Conservation (phyloP, 2,797 vertebrate species). For the Gallinago nigripennis region DNA sequence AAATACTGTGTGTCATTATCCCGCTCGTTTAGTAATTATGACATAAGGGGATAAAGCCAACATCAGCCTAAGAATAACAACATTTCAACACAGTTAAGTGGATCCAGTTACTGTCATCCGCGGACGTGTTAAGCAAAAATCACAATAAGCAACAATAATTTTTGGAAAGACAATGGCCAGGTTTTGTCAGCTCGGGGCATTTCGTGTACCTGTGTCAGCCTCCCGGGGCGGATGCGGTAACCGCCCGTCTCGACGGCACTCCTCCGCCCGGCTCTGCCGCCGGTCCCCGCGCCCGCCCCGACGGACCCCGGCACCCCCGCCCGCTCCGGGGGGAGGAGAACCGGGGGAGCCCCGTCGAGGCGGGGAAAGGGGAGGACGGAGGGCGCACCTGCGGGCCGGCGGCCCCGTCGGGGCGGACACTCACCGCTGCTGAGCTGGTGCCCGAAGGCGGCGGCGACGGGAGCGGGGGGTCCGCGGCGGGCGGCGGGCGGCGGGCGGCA, state of each 20-base stretch:
- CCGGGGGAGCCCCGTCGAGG: background rate
- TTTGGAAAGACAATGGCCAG: background rate
- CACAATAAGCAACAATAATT: background rate
- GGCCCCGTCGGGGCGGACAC: background rate
- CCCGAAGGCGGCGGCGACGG: conserved; percentile 79
- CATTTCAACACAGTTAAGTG: background rate
- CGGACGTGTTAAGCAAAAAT: background rate
- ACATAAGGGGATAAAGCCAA: background rate
- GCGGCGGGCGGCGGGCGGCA: conserved; percentile 79
- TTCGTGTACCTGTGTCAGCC: accelerated
- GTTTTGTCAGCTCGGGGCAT: accelerated
- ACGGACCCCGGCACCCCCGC: background rate
- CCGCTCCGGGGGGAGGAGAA: too few species aligned
- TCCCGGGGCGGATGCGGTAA: accelerated
- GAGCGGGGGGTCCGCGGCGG: conserved; percentile 41
- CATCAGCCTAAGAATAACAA: background rate
- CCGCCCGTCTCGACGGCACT: background rate
- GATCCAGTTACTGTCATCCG: background rate
- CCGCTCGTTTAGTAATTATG: background rate
- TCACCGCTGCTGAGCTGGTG: conserved; percentile 89
- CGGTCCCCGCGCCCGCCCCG: background rate
- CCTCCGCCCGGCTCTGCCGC: background rate
- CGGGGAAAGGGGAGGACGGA: background rate
- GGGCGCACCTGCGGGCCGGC: background rate
- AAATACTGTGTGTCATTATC: background rate